Evolutionary conservation across 2,888 invertebrate species (phyloP), one percentile per base, ranked within the genome.

Genomic region (Ochlodes sylvanus): DNA sequence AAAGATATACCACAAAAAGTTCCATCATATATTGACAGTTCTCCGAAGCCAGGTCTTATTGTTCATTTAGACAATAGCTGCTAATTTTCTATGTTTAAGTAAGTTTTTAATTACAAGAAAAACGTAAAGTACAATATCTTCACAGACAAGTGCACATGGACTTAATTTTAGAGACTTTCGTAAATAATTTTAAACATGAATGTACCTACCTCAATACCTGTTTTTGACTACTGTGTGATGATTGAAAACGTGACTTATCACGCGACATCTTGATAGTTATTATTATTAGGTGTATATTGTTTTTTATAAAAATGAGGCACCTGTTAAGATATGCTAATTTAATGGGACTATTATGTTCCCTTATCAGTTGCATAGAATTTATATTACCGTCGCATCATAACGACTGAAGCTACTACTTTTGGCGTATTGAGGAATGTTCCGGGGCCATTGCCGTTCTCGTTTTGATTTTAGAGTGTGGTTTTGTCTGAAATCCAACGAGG

Each of bases 231-330:
- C 34, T 50, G 34, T 80, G 83, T 87, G 80, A 81, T 88, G 87
- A 93, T 93, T 87, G 89, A 84, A 92, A 92, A 93, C 93, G 93
- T 94, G 93, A 86, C 93, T 88, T 94, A 93, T 93, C 93, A 85
- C 79, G 79, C 79, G 72, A 79, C 77, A 74, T 78, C 73, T 78
- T 76, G 75, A 83, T 77, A 79, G 85, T 78, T 71, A 70, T 70
- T 76, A 75, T 78, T 71, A 70, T 70, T 76, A 75, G 75, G 77
- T 27, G 9, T 47, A 47, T 76, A 76, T 72, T 76, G 77, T 72
- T 69, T 68, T 74, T 72, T 76, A 75, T 74, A 70, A 68, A 73
- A 71, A 70, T 69, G 32, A 69, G 66, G 69, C 70, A 54, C 65
- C 68, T 71, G 44, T 75, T 72, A 68, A 74, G 74, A 74, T 78